phyloP scores from a whole-genome alignment of 2,797 vertebrate species.

The Cercopithecus petaurista region DNA sequence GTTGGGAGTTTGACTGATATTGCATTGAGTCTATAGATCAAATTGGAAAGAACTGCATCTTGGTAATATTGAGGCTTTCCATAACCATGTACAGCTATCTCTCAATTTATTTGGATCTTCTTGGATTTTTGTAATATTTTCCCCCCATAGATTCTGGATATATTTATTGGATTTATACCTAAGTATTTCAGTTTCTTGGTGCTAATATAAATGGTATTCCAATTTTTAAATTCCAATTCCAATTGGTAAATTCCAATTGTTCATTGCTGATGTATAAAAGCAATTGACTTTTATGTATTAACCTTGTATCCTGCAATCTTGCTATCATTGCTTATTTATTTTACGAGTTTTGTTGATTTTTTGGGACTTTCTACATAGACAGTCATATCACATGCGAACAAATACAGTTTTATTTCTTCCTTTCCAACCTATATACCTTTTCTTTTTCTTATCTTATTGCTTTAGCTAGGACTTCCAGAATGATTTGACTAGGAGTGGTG shows the following conservation, averaged over 20 bases:
- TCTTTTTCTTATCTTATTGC: not conserved
- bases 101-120: not conserved
- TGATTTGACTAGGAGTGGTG: not conserved
- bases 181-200: not conserved
- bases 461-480: not conserved
- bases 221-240: not conserved
- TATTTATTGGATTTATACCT: not conserved
- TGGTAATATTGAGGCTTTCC: not conserved
- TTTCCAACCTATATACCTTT: not conserved
- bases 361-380: not conserved
- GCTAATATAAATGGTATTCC: not conserved
- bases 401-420: not conserved
- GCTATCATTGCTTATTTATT: not conserved
- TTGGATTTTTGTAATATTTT: not conserved
- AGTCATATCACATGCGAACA: not conserved
- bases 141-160: not conserved
- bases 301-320: not conserved
- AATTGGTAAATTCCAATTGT: not conserved
- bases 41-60: not conserved
- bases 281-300: not conserved
- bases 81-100: not conserved
- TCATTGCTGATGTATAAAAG: not conserved
- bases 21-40: not conserved
- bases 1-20: not conserved
- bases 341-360: not conserved